Evolutionary conservation across 2,797 vertebrate genomes (phyloP).

Genomic region (Coregonus ussuriensis): DNA sequence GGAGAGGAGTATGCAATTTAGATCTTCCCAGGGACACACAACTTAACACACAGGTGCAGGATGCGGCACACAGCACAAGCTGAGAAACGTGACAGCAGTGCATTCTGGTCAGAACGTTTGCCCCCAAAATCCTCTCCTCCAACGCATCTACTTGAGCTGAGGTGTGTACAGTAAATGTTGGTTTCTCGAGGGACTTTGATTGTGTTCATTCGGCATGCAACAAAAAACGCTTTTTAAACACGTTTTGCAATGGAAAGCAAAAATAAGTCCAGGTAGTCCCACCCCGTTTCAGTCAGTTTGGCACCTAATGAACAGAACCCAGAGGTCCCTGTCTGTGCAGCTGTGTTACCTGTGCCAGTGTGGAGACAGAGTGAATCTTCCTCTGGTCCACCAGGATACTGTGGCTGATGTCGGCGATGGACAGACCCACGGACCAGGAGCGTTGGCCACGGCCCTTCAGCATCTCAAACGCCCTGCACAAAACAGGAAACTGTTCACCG

Average conservation of each 20-base stretch:
- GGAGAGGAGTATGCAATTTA: too few species aligned
- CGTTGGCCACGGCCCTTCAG: constrained; percentile 87
- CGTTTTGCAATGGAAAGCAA: too few species aligned
- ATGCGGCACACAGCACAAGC: too few species aligned
- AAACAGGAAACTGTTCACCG: background rate
- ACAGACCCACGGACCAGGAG: constrained; percentile 93
- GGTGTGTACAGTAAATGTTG: background rate
- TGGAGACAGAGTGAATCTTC: constrained; percentile 89
- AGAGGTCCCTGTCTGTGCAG: background rate
- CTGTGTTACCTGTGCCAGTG: constrained; percentile 86
- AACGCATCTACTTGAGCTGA: background rate
- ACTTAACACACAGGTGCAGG: background rate
- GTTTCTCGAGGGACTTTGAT: background rate
- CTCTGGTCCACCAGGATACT: constrained; percentile 85
- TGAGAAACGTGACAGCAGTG: background rate
- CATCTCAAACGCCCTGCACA: constrained; percentile 85
- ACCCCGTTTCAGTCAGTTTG: too few species aligned
- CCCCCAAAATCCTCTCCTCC: background rate
- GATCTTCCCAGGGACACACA: background rate
- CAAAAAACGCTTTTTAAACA: too few species aligned
- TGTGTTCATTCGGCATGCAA: background rate
- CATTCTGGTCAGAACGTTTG: background rate
- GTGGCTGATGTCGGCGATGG: constrained; percentile 89
- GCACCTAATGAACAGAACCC: background rate
- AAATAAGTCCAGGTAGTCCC: too few species aligned